Base-by-base conservation (phyloP, 2,113 vertebrate species). In the Catharus bicknelli region DNA sequence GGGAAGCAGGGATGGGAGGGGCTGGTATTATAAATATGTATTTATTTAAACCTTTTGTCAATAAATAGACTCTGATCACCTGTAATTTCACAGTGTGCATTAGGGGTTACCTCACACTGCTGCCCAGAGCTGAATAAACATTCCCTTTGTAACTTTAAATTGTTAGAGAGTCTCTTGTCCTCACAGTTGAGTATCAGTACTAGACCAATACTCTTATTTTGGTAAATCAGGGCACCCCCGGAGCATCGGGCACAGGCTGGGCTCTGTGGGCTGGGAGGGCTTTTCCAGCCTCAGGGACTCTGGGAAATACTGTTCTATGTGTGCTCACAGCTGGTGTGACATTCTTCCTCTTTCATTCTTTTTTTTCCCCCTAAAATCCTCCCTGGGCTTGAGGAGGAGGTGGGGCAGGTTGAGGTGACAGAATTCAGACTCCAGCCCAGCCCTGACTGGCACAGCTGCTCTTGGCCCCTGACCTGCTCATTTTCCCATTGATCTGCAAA, bases 251-350 rank as follows among this genome's bases (percentile, higher is more conserved):
- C 68, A 47, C 32, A 8, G 40, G 0, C 4, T 48, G 82, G 23
- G 0, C 22, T 15, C 2, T 1, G 0, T 1, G 48, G 12, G 2
- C 50, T 13, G 20, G 29, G 43, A 21, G 51, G 51, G 42, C 4
- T 50, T 34, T 16, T 6, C 82, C 70, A 25, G 0, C 25, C 51
- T 6, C 61, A 14, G 36, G 1, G 13, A 2, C 20, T 21, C 51
- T 21, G 8, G 34, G 51, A 10, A 82, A 29, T 32, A 0, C 4
- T 32, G 7, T 34, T 23, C 20, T 42, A 0, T 25, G 7, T 53
- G 25, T 73, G 58, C 17, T 8, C 59, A 19, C 36, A 7, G 26
- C 57, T 70, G 54, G 1, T 48, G 12, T 6, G 30, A 70, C 42
- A 4, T 4, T n/a, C 19, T 19, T 29, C 11, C 3, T 38, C 27